phyloP scores from a whole-genome alignment of 2,797 vertebrate genomes.

The Neostethus bicornis region DNA sequence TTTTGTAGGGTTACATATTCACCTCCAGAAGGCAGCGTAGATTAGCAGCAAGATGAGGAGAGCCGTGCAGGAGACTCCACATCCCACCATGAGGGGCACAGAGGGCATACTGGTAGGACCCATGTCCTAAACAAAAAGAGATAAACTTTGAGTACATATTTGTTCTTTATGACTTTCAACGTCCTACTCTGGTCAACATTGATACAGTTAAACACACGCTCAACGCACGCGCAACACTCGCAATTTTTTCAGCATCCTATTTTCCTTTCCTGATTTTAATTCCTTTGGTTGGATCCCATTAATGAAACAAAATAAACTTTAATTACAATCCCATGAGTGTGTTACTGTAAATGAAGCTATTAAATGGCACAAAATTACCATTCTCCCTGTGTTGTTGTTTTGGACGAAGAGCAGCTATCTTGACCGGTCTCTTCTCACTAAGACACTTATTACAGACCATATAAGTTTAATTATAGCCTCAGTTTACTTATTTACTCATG shows the following conservation, averaged over 20 bases:
- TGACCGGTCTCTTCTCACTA: background rate
- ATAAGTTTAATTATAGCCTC: slow-evolving; percentile 8
- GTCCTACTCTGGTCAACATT: slow-evolving; percentile 1
- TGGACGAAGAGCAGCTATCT: background rate
- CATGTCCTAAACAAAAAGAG: slow-evolving; percentile 83
- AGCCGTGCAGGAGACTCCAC: slow-evolving; percentile 94
- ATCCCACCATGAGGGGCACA: slow-evolving; percentile 97
- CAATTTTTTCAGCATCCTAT: slow-evolving; percentile 17
- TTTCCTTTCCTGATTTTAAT: slow-evolving; percentile 16
- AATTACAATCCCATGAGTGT: slow-evolving; percentile 36
- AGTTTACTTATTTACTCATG: background rate
- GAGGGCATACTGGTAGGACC: slow-evolving; percentile 90
- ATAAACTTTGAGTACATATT: background rate
- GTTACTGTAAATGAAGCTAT: slow-evolving; percentile 14
- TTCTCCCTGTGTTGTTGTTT: slow-evolving; percentile 21
- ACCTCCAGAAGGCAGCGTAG: slow-evolving; percentile 99
- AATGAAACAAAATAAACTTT: slow-evolving; percentile 53
- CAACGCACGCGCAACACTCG: background rate
- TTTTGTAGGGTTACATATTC: slow-evolving; percentile 3
- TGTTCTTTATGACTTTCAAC: accelerated
- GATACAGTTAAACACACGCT: background rate
- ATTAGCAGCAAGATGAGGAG: slow-evolving; percentile 93
- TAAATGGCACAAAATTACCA: slow-evolving; percentile 48
- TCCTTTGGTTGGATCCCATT: slow-evolving; percentile 13
- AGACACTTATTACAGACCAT: background rate